phyloP scores from a whole-genome alignment of 2,113 vertebrate species.

The Bothrops jararaca region DNA sequence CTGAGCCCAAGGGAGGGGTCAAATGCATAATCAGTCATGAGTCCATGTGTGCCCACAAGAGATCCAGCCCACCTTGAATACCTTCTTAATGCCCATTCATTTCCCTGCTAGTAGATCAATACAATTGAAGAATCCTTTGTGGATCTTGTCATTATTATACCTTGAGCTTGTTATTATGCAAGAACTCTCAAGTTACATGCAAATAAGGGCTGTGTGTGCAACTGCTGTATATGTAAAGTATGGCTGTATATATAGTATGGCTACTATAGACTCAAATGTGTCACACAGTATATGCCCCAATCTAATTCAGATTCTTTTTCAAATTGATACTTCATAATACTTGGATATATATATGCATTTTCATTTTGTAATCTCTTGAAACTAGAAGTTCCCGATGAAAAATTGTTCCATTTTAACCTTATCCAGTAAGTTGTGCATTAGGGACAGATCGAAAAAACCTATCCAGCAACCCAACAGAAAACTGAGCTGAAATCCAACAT shows the following conservation, averaged over 20 bases:
- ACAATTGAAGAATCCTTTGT: background rate
- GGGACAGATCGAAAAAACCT: too few species aligned
- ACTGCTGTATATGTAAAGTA: background rate
- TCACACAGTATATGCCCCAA: background rate
- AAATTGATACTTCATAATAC: background rate
- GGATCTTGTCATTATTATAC: background rate
- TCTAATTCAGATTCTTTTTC: background rate
- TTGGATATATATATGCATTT: background rate
- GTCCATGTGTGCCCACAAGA: too few species aligned
- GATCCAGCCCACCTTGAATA: too few species aligned
- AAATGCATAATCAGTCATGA: too few species aligned
- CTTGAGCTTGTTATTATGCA: background rate
- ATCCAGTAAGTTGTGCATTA: too few species aligned
- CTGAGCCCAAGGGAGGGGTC: too few species aligned
- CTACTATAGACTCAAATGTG: background rate
- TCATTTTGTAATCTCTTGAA: background rate
- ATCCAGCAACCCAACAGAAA: too few species aligned
- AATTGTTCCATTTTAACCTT: background rate
- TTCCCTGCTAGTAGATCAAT: background rate
- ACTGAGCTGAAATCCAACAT: too few species aligned
- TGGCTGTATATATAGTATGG: too few species aligned
- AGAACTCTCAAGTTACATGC: background rate
- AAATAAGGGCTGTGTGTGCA: background rate
- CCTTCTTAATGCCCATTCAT: too few species aligned
- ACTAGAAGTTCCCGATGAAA: background rate